phyloP scores from a whole-genome alignment of 37 sponge, comb jelly and placozoan genomes.

The Lycopodina hypogea region DNA sequence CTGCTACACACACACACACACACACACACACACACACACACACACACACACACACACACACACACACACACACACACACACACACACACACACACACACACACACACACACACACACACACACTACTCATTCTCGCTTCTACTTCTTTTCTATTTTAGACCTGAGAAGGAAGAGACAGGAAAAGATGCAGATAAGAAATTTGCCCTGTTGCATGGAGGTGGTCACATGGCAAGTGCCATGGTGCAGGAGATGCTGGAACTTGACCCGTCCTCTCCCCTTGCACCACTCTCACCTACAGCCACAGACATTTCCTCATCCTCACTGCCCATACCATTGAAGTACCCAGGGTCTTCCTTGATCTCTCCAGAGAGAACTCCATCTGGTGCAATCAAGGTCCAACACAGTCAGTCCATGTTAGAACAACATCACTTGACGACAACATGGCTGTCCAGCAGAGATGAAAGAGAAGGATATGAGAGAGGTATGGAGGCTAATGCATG shows the following conservation, averaged over 20 bases:
- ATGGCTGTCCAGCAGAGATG: neutral
- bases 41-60: too few species aligned
- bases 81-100: too few species aligned
- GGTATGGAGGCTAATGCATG: too few species aligned
- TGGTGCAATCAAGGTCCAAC: neutral
- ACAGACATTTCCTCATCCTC: neutral
- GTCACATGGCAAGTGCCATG: slow-evolving; percentile 27
- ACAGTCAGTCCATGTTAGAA: neutral
- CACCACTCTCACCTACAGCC: neutral
- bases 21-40: too few species aligned
- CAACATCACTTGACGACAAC: neutral
- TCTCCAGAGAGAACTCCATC: neutral
- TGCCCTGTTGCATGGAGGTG: neutral
- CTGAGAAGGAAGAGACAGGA: neutral
- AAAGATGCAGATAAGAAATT: neutral
- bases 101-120: too few species aligned
- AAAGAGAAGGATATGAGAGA: too few species aligned
- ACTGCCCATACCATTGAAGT: neutral
- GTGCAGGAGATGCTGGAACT: slow-evolving; percentile 32
- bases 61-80: too few species aligned
- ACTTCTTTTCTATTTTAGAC: neutral
- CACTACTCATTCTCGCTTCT: too few species aligned
- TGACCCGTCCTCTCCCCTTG: neutral
- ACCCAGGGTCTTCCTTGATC: neutral
- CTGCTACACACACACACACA: too few species aligned